Conservation (phyloP, 2,797 vertebrate genomes). For the Monodelphis domestica region DNA sequence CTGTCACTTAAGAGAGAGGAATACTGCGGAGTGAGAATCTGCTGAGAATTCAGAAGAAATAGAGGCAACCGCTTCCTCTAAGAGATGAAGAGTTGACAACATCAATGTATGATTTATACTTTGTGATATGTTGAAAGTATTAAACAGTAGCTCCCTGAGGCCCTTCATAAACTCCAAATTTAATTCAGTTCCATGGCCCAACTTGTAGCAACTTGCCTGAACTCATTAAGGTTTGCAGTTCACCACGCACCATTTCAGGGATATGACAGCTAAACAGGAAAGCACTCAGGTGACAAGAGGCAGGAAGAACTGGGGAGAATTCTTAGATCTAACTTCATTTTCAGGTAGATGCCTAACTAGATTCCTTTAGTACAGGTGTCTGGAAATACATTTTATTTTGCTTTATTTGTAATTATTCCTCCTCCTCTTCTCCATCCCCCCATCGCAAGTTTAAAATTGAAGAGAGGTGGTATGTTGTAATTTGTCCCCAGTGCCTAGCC, state of each 20-base stretch:
- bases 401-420: background rate
- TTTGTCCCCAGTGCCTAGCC: too few species aligned
- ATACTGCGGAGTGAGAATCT: slow-evolving; percentile 23
- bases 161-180: slow-evolving; percentile 38
- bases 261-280: background rate
- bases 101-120: slow-evolving; percentile 47
- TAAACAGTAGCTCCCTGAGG: slow-evolving; percentile 49
- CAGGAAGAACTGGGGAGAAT: background rate
- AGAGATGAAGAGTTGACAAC: slow-evolving; percentile 34
- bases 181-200: slow-evolving; percentile 34
- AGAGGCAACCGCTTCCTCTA: slow-evolving; percentile 6
- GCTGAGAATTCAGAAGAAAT: slow-evolving; percentile 52
- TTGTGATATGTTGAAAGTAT: slow-evolving; percentile 16
- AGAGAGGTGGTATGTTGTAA: too few species aligned
- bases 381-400: slow-evolving; percentile 47
- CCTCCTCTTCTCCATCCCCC: background rate
- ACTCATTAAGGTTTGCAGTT: slow-evolving; percentile 47
- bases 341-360: too few species aligned
- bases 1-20: slow-evolving; percentile 51
- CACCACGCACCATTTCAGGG: background rate
- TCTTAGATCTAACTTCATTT: background rate
- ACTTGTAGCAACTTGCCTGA: slow-evolving; percentile 40
- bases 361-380: slow-evolving; percentile 17
- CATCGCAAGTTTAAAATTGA: background rate
- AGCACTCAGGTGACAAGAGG: background rate